Evolutionary conservation across 2,113 vertebrate species (phyloP).

Genomic region (Mesembrinibis cayennensis): DNA sequence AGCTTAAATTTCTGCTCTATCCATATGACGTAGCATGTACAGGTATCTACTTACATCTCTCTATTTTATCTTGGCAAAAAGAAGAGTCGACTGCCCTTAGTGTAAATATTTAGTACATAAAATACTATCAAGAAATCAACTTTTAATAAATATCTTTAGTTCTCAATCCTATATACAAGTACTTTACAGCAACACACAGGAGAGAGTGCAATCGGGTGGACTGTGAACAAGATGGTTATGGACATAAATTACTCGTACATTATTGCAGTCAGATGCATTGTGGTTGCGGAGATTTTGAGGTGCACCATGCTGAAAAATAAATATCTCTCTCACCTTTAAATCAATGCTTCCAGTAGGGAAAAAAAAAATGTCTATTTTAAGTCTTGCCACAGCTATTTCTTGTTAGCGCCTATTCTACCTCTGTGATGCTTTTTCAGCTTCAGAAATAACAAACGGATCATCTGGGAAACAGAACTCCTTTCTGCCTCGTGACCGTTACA

Average conservation of each 20-base stretch:
- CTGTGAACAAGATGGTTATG: slow-evolving; percentile 58
- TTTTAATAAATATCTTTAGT: slow-evolving; percentile 93
- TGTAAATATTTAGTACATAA: slow-evolving; percentile 72
- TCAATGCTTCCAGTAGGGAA: neutral
- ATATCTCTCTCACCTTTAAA: slow-evolving; percentile 64
- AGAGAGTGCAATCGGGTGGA: slow-evolving; percentile 71
- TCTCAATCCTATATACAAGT: slow-evolving; percentile 90
- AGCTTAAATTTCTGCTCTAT: slow-evolving; percentile 46
- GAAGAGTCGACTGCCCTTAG: slow-evolving; percentile 44
- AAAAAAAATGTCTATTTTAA: neutral
- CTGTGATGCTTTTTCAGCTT: neutral
- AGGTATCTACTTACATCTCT: slow-evolving; percentile 22
- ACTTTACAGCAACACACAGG: slow-evolving; percentile 81
- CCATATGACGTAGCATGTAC: slow-evolving; percentile 13
- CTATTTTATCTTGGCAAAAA: slow-evolving; percentile 38
- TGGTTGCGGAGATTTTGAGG: slow-evolving; percentile 67
- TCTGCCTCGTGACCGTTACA: neutral
- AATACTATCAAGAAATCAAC: slow-evolving; percentile 76
- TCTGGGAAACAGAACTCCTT: neutral
- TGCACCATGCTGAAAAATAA: slow-evolving; percentile 72
- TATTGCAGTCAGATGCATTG: slow-evolving; percentile 87
- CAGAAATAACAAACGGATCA: neutral
- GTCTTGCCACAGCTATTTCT: neutral
- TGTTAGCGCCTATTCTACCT: neutral
- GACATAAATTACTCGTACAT: slow-evolving; percentile 69